Evolutionary conservation across 2,797 vertebrate species (phyloP), one percentile per base, ranked within the genome.

Genomic region (Coreius guichenoti): DNA sequence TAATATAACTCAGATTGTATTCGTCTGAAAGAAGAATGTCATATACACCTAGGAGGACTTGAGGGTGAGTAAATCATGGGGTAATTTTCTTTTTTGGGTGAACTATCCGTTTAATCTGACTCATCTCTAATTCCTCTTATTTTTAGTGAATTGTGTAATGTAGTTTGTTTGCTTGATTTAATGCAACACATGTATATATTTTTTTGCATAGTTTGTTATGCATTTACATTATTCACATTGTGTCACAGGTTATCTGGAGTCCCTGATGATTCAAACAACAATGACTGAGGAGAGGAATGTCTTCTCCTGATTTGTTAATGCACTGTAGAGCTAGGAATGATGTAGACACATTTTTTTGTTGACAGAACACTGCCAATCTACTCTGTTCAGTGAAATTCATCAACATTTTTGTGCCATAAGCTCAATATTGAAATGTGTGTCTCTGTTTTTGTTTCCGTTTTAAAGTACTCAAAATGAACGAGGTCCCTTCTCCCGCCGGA

Each of bases 381-480:
- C 11, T 31, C 72, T 74, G 45, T 68, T n/a, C 19, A 47, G 39
- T 80, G 43, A 80, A 80, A 79, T 65, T 68, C 31, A 65, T 36
- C 33, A 39, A 63, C 17, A 39, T 63, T 17, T 21, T 72, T 65
- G 17, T 31, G 36, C n/a, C 78, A 9, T 91, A 84, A 92, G 36
- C 86, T 93, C 86, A 92, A 90, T 86, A 92, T 90, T 95, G 69
- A 93, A 93, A 81, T 93, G 47, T 87, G 89, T 94, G 87, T 95
- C 93, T 91, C 87, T 90, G 81, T 89, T 92, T 93, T 92, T 94
- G 93, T 94, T 89, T 92, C 92, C 90, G 85, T 91, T 93, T 89
- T 93, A 84, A 95, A 96, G 95, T 95, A 96, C 89, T 94, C 95
- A 93, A 96, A 96, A 93, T 96, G 95, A 96, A 89, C 93, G 90